A percentile compares a stretch with the other conserved stretches of the same genome.
Evolutionary conservation across 2,888 invertebrate species (phyloP).

Genomic region (Limnephilus marmoratus): DNA sequence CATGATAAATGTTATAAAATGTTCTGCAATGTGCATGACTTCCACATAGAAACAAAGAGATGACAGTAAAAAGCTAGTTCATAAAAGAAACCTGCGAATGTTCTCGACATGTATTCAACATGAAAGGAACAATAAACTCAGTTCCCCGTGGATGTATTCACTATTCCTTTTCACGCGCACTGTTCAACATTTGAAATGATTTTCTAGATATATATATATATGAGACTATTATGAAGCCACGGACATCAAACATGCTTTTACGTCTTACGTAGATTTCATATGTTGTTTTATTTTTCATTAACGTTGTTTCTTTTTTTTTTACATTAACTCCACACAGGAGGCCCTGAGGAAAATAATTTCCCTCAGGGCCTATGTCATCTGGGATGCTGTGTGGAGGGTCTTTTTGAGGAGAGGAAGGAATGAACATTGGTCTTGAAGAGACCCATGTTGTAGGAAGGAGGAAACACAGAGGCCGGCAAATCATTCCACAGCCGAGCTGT

Average conservation of each 20-base stretch:
- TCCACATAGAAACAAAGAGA: neutral
- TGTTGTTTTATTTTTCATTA: too few species aligned
- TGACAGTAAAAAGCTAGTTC: constrained; percentile 12
- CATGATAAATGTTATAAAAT: neutral
- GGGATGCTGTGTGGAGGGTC: too few species aligned
- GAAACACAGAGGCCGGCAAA: too few species aligned
- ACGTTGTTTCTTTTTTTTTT: too few species aligned
- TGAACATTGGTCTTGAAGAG: too few species aligned
- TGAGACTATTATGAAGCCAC: neutral
- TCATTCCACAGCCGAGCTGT: too few species aligned
- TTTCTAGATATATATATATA: neutral
- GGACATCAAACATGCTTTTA: neutral
- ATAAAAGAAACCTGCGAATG: constrained; percentile 7
- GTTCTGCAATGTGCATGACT: neutral
- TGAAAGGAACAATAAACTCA: neutral
- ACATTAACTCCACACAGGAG: too few species aligned
- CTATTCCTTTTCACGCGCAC: neutral
- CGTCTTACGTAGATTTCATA: neutral
- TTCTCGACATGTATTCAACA: constrained; percentile 22
- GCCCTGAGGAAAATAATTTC: too few species aligned
- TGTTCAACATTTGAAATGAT: neutral
- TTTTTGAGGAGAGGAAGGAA: too few species aligned
- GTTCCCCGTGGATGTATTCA: neutral
- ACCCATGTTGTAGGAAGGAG: too few species aligned
- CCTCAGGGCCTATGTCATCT: too few species aligned